Evolutionary conservation across 2,113 vertebrate genomes (phyloP).

Genomic region (Cathartes aura): DNA sequence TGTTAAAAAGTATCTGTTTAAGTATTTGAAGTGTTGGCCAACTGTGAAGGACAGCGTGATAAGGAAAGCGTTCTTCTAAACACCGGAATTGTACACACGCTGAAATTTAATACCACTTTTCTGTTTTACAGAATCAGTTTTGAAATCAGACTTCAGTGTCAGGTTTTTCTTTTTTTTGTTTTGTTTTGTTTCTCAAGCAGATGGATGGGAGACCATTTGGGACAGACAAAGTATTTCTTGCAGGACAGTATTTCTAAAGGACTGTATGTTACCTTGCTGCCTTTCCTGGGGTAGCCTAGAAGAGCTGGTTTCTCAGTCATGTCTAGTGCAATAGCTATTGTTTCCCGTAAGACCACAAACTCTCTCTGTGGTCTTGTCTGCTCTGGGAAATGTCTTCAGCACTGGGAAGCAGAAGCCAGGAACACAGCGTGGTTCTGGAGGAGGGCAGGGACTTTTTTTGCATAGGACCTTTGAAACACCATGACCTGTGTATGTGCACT

Average conservation of each 20-base stretch:
- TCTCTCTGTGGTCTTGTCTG: background rate
- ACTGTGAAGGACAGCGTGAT: background rate
- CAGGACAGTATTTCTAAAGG: background rate
- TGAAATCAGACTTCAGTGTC: background rate
- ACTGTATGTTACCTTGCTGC: background rate
- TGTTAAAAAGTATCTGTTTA: background rate
- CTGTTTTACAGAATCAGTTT: background rate
- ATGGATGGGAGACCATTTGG: background rate
- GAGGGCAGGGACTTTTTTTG: background rate
- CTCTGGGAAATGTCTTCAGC: background rate
- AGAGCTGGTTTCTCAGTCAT: background rate
- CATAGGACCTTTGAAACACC: background rate
- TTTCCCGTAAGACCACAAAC: background rate
- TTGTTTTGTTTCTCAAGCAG: background rate
- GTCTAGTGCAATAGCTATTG: background rate
- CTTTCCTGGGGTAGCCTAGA: background rate
- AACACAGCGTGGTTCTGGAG: background rate
- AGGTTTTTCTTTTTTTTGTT: too few species aligned
- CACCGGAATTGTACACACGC: background rate
- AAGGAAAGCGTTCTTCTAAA: background rate
- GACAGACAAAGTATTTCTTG: background rate
- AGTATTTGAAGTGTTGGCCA: background rate
- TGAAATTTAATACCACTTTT: background rate
- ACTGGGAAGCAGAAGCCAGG: background rate
- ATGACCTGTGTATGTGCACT: fast-evolving